A percentile compares a stretch with the other conserved stretches of the same genome.
phyloP scores from a whole-genome alignment of 2,113 vertebrate species.

The Lynx canadensis region DNA sequence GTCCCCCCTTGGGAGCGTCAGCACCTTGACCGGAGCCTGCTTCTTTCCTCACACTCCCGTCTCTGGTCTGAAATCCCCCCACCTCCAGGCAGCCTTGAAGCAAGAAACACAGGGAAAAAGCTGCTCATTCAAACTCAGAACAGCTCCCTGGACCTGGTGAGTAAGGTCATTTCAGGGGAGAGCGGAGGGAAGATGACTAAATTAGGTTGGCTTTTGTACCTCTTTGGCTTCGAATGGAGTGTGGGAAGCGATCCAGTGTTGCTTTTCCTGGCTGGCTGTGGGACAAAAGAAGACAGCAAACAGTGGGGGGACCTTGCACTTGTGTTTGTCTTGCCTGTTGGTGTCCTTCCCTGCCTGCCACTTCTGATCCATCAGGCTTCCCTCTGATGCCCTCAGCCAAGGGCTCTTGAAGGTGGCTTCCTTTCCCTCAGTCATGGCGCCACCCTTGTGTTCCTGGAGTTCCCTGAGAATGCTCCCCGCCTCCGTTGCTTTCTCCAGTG shows the following conservation, averaged over 20 bases:
- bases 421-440: not conserved
- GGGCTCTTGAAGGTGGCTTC: constrained; percentile 61
- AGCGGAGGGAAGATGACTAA: constrained; percentile 34
- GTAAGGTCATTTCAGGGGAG: constrained; percentile 59
- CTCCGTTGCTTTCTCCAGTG: not conserved
- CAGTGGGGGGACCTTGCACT: not conserved
- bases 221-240: not conserved
- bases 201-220: constrained; percentile 37
- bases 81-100: not conserved
- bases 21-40: not conserved
- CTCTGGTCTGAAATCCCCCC: not conserved
- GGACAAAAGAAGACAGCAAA: constrained; percentile 29
- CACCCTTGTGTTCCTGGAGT: not conserved
- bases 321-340: not conserved
- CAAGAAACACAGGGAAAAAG: not conserved
- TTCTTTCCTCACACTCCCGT: not conserved
- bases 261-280: constrained; percentile 26
- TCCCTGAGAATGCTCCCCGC: accelerated
- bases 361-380: not conserved
- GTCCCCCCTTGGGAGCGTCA: too few species aligned
- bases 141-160: not conserved
- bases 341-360: constrained; percentile 24
- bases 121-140: not conserved
- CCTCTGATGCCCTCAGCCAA: not conserved
- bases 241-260: constrained; percentile 45